phyloP scores from a whole-genome alignment of 2,797 vertebrate species.

The Ctenochaetus hawaiiensis region DNA sequence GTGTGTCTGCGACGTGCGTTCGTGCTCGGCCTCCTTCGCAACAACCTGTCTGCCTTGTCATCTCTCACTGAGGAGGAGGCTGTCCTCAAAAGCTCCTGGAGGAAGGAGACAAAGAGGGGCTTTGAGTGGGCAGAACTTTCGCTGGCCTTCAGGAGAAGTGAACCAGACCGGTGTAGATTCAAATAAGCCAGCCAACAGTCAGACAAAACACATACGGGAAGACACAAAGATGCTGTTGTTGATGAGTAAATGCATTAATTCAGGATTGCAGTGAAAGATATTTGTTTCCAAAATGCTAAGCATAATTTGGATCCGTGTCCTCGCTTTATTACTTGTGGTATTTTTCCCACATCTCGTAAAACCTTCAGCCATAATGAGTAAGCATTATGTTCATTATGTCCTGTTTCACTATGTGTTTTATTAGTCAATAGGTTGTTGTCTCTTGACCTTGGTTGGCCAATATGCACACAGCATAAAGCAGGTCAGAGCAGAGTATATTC shows the following conservation, averaged over 20 bases:
- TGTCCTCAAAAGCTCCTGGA: conserved; percentile 38
- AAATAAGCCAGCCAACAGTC: conserved; percentile 23
- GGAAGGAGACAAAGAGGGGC: conserved; percentile 53
- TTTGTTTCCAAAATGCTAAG: conserved; percentile 27
- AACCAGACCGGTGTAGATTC: conserved; percentile 7
- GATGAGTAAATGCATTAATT: conserved; percentile 24
- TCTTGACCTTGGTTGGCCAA: conserved; percentile 1
- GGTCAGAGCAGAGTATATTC: conserved; percentile 10
- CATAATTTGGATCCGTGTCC: conserved; percentile 23
- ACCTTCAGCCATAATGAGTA: conserved; percentile 22
- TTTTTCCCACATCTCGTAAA: conserved; percentile 21
- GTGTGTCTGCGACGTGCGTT: conserved; percentile 64
- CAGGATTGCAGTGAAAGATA: conserved; percentile 21
- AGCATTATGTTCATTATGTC: conserved; percentile 42
- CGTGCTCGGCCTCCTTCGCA: conserved; percentile 22
- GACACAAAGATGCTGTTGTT: conserved; percentile 38
- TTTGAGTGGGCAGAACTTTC: conserved; percentile 47
- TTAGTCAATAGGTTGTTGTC: conserved; percentile 36
- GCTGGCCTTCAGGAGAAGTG: conserved; percentile 22
- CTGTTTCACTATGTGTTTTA: conserved; percentile 51
- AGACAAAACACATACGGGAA: conserved; percentile 14
- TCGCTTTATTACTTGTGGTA: conserved; percentile 23
- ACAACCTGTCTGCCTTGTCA: conserved; percentile 51
- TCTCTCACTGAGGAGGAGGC: conserved; percentile 39
- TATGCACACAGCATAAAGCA: conserved; percentile 20